Percentiles rank a stretch among this genome's conserved stretches.
phyloP scores from a whole-genome alignment of 92 coral and sea anemone genomes.

The Diadumene lineata region DNA sequence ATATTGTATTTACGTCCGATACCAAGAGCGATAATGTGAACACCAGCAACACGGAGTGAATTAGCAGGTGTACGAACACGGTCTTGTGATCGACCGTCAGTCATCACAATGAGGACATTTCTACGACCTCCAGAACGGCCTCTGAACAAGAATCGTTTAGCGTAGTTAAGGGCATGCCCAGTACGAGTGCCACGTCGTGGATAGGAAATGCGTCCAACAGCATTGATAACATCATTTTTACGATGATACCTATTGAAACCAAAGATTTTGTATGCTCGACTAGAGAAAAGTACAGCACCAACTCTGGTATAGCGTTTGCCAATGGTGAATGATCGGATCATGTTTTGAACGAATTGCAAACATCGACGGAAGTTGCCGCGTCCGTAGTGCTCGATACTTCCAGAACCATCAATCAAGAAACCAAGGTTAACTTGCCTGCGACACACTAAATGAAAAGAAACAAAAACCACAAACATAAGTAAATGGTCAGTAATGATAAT shows the following conservation, averaged over 20 bases:
- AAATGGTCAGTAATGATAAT: background rate
- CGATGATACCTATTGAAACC: conserved; percentile 51
- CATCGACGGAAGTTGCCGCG: conserved; percentile 79
- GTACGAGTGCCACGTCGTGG: conserved; percentile 85
- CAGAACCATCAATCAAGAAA: conserved; percentile 80
- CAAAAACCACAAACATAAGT: background rate
- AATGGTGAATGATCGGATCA: conserved; percentile 57
- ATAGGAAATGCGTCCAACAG: conserved; percentile 61
- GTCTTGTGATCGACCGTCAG: conserved; percentile 79
- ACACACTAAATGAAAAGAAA: conserved; percentile 34
- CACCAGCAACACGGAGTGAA: conserved; percentile 51
- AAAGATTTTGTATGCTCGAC: conserved; percentile 49
- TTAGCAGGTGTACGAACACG: conserved; percentile 44
- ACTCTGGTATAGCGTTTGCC: conserved; percentile 51
- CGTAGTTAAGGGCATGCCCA: conserved; percentile 64
- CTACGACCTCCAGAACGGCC: conserved; percentile 40
- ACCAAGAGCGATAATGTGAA: conserved; percentile 60
- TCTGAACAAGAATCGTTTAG: conserved; percentile 22
- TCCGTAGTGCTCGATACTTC: conserved; percentile 70
- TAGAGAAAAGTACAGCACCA: conserved; percentile 61
- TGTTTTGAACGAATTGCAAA: conserved; percentile 55
- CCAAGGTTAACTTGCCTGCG: conserved; percentile 53
- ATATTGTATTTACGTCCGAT: conserved; percentile 51
- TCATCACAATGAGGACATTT: conserved; percentile 67
- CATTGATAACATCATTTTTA: conserved; percentile 35